Evolutionary conservation across 2,888 invertebrate species (phyloP), one percentile per base, ranked within the genome.

Genomic region (Scaeva pyrastri): DNA sequence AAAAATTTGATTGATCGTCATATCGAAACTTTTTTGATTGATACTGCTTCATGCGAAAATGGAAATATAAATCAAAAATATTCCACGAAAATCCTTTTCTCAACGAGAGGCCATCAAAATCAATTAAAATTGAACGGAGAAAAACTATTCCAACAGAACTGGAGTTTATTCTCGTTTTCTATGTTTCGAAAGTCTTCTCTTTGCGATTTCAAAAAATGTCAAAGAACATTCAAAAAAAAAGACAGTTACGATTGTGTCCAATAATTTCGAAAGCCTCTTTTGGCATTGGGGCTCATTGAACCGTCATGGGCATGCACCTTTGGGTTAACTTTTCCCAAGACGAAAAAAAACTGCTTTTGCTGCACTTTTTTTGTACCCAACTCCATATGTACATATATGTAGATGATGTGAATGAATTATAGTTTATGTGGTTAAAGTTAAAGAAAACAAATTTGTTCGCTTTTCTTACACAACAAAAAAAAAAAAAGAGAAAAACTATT

Each of bases 351-450:
- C 41, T 12, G 7, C 43, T 68, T 68, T 68, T 39, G 48, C n/a
- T 73, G 68, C 82, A 83, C 16, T 62, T 62, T 62, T 36, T 73
- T 48, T 50, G n/a, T 55, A 78, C 56, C 48, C 60, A 68, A 73
- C 73, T 62, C 64, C 31, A 31, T 31, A 31, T 31, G n/a, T n/a
- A n/a, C n/a, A n/a, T n/a, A n/a, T 31, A 31, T n/a, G 70, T 41
- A 55, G 26, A 21, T 56, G n/a, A n/a, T n/a, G n/a, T 62, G 70
- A 78, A 83, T 74, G 68, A 74, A 21, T 78, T 48, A 56, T 62
- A 74, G 41, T 52, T 71, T 39, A 7, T 31, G 31, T 3, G 31
- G 3, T 31, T 12, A 31, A 26, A 23, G 21, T 16, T 45, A 50
- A 56, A 48, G 48, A 80, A 19, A 16, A n/a, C n/a, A n/a, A 52